phyloP scores from a whole-genome alignment of 2,113 vertebrate species.

The Phalacrocorax aristotelis region DNA sequence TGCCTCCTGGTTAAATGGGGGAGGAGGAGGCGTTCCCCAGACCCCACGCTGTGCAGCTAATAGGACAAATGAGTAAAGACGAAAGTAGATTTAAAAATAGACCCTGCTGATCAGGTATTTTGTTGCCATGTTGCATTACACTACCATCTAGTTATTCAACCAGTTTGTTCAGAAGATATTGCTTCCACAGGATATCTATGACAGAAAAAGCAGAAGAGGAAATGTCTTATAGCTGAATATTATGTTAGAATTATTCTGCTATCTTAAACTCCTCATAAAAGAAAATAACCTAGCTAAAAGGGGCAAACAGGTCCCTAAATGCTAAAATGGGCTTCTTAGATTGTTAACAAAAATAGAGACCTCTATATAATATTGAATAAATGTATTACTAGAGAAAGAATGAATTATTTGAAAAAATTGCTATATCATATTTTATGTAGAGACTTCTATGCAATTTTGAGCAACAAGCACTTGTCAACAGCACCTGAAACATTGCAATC shows the following conservation, averaged over 20 bases:
- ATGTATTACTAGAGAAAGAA: background rate
- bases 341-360: background rate
- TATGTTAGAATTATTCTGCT: background rate
- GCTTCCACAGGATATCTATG: background rate
- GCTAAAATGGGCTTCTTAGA: background rate
- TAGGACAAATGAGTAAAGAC: background rate
- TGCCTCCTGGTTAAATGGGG: constrained; percentile 16
- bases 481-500: background rate
- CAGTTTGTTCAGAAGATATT: background rate
- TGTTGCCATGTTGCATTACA: background rate
- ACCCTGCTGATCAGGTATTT: background rate
- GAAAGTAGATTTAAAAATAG: constrained; percentile 13
- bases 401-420: background rate
- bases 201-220: background rate
- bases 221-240: background rate
- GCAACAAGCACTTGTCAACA: background rate
- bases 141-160: background rate
- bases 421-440: background rate
- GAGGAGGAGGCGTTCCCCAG: background rate
- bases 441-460: background rate
- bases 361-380: background rate
- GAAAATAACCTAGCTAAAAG: background rate
- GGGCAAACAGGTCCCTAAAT: background rate
- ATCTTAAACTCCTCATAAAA: background rate
- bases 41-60: background rate